Base-by-base conservation (phyloP, 1,140 invertebrate genomes). In the Brachionus calyciflorus region DNA sequence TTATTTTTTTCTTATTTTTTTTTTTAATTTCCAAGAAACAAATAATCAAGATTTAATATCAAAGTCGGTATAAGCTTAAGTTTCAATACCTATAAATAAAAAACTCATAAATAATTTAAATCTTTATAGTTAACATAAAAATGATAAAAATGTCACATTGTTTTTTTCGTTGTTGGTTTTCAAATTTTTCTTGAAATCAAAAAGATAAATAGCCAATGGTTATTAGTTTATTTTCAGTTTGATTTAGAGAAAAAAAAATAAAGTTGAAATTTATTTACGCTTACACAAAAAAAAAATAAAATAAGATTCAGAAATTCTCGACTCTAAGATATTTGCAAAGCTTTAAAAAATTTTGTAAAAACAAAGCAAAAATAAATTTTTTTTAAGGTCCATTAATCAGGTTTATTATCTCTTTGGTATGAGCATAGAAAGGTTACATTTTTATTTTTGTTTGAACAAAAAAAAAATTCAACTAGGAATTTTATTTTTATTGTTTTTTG, bases 311-410 rank as follows among this genome's bases (percentile, higher is more conserved):
- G n/a, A n/a, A n/a, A n/a, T n/a, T n/a, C n/a, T n/a, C n/a, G n/a
- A n/a, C n/a, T n/a, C 53, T 55, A 55, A 55, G 53, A 55, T 55
- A 55, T 55, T 55, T 55, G 33, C 28, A 55, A n/a, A n/a, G n/a
- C n/a, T 55, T 28, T 55, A n/a, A 55, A 12, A 55, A 55, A 28
- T n/a, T 24, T 28, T 55, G 9, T 53, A 28, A 10, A 14, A 28
- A 28, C 33, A n/a, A 33, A 33, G 33, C 33, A 55, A 55, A 55
- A 55, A 33, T 28, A 53, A 28, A n/a, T n/a, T n/a, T n/a, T n/a
- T 55, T 60, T 60, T 55, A 19, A 60, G 30, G 28, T 60, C 37
- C n/a, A 60, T 60, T 33, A 60, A 60, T 33, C 55, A 60, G 30
- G 55, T 60, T 28, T 17, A 60, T 60, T 60, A 60, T 60, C 55